Evolutionary conservation across 35 echinoderm and acorn worm genomes (phyloP).

Genomic region (Chiridota heheva): DNA sequence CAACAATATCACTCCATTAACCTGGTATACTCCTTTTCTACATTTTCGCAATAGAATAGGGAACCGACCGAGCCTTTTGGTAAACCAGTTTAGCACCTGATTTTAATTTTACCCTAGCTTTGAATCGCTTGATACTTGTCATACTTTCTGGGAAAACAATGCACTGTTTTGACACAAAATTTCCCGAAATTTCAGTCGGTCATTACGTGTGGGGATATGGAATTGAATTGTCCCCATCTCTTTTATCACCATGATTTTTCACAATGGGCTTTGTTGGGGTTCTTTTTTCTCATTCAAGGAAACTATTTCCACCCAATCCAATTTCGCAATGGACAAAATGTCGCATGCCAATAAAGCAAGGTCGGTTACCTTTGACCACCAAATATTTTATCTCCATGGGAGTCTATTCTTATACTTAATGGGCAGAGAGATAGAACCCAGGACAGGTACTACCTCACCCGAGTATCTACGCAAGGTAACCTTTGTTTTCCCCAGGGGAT

Average conservation of each 20-base stretch:
- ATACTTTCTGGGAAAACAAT: conserved; percentile 31
- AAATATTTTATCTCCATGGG: conserved; percentile 5
- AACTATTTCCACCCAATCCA: conserved; percentile 29
- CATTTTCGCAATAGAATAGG: conserved; percentile 44
- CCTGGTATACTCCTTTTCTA: conserved; percentile 35
- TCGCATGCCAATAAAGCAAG: conserved; percentile 26
- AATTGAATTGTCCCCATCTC: background rate
- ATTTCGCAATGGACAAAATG: background rate
- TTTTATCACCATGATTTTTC: no score
- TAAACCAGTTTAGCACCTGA: conserved; percentile 24
- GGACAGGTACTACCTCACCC: conserved; percentile 24
- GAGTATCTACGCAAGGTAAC: conserved; percentile 26
- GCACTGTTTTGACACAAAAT: conserved; percentile 9
- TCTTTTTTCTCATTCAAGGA: no score
- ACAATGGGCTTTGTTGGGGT: no score
- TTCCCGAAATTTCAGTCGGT: background rate
- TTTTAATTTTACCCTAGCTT: conserved; percentile 40
- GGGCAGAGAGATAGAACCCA: conserved; percentile 27
- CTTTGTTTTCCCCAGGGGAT: no score
- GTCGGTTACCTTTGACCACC: conserved; percentile 18
- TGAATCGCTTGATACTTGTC: conserved; percentile 25
- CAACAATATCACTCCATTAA: no score
- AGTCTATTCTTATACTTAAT: conserved; percentile 1
- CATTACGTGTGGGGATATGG: background rate
- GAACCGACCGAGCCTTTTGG: conserved; percentile 60